Conservation (phyloP, 2,113 vertebrate genomes). For the Blennius ocellaris region DNA sequence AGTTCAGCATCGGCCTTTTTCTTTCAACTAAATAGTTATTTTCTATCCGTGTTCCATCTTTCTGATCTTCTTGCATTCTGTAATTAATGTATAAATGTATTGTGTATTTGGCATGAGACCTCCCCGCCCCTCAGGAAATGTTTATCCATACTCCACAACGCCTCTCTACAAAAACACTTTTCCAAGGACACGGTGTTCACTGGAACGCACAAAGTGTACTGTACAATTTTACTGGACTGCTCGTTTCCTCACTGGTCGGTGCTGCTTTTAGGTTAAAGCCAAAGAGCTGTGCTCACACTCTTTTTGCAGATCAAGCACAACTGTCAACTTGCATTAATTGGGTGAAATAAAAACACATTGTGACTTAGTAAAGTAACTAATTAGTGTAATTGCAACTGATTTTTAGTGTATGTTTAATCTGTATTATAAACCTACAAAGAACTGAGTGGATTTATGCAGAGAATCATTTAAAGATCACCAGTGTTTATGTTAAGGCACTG, state of each 20-base stretch:
- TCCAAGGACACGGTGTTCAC: conserved; percentile 71
- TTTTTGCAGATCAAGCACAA: conserved; percentile 2
- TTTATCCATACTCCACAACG: conserved; percentile 54
- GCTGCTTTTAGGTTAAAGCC: conserved; percentile 14
- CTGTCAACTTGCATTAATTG: neutral
- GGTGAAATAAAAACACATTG: neutral
- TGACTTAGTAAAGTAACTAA: neutral
- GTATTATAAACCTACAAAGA: neutral
- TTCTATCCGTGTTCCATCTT: neutral
- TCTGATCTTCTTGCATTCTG: neutral
- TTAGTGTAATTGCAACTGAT: neutral
- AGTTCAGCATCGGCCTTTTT: conserved; percentile 7
- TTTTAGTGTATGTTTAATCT: neutral
- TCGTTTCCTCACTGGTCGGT: neutral
- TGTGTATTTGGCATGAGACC: conserved; percentile 28
- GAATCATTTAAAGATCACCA: neutral
- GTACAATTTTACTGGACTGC: conserved; percentile 43
- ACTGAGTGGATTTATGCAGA: neutral
- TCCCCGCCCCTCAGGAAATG: conserved; percentile 64
- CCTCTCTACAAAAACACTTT: conserved; percentile 71
- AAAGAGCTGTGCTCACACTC: neutral
- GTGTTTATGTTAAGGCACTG: neutral
- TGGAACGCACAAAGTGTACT: conserved; percentile 49
- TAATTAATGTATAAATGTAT: conserved; percentile 54
- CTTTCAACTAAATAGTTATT: conserved; percentile 5